Conservation (phyloP, 2,888 invertebrate genomes). For the Geophilus truncorum region DNA sequence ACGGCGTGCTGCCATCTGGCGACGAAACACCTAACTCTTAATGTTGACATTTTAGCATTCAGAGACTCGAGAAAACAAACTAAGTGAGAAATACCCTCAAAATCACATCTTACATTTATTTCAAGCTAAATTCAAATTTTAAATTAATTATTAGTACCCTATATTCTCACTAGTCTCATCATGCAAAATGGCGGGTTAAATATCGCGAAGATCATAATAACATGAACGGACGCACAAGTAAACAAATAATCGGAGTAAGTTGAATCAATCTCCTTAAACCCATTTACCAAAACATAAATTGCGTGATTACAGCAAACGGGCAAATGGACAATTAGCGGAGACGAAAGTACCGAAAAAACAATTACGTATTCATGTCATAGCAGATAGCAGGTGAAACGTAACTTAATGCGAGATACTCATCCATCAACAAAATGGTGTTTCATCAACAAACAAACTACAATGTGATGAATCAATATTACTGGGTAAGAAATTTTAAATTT, state of each 20-base stretch:
- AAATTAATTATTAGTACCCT: neutral
- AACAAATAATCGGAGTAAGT: slow-evolving; percentile 3
- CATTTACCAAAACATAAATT: neutral
- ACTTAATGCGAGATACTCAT: neutral
- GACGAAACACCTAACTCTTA: too few relatives aligned
- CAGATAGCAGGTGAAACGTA: neutral
- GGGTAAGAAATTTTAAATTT: neutral
- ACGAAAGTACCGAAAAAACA: neutral
- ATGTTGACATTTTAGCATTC: too few relatives aligned
- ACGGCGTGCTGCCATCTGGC: too few relatives aligned
- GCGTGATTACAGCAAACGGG: neutral
- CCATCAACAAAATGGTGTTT: neutral
- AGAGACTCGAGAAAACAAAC: too few relatives aligned
- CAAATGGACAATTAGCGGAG: neutral
- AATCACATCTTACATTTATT: too few relatives aligned
- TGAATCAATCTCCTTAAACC: neutral
- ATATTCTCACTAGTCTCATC: neutral
- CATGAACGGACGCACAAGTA: neutral
- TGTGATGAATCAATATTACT: slow-evolving; percentile 14
- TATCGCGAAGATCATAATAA: neutral
- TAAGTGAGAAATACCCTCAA: too few relatives aligned
- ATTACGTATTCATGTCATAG: neutral
- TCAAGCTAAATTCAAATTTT: neutral
- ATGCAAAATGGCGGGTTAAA: neutral
- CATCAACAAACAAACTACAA: slow-evolving; percentile 3